Base-by-base conservation (phyloP, 2,797 vertebrate genomes). In the Ficedula albicollis region DNA sequence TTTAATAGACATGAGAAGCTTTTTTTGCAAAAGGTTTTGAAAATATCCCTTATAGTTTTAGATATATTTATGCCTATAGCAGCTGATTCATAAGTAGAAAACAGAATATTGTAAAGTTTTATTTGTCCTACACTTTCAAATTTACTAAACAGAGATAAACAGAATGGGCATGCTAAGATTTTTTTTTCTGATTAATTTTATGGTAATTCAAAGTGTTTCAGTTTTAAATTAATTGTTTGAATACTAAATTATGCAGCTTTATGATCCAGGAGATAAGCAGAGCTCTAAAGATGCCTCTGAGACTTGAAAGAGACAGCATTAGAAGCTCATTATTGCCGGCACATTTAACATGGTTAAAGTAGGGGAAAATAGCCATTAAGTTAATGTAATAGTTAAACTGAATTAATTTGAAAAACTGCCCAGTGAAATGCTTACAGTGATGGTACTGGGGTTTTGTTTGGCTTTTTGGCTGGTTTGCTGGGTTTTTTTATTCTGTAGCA, bases 311-410 rank as follows among this genome's bases (percentile, higher is more conserved):
- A 98, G 97, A 98, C 93, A 97, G 97, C 97, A 97, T 98, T 98
- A 98, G 98, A 95, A 98, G 95, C 97, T 98, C 97, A 98, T 98
- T 98, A 98, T 98, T 97, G 96, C 97, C 75, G 91, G 97, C 97
- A 98, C 98, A 98, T 98, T 98, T 98, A 98, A 97, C 98, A 97
- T 97, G 97, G 97, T 98, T 98, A 98, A 98, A 98, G 97, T 94
- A 97, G 98, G 97, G 96, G 97, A 96, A 98, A 98, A 98, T 98
- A 98, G 95, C 95, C 97, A 98, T 98, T 98, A 98, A 98, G 97
- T 97, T 98, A 98, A 98, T 98, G 98, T 97, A 98, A 98, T 96
- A 98, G 97, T 98, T 98, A 98, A 98, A 98, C 96, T 97, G 97
- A 93, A 98, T 97, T 98, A 98, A 98, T 98, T 98, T 98, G 96